Evolutionary conservation across 2,113 vertebrate genomes (phyloP), one percentile per base, ranked within the genome.

Genomic region (Rhabdornis inornatus): DNA sequence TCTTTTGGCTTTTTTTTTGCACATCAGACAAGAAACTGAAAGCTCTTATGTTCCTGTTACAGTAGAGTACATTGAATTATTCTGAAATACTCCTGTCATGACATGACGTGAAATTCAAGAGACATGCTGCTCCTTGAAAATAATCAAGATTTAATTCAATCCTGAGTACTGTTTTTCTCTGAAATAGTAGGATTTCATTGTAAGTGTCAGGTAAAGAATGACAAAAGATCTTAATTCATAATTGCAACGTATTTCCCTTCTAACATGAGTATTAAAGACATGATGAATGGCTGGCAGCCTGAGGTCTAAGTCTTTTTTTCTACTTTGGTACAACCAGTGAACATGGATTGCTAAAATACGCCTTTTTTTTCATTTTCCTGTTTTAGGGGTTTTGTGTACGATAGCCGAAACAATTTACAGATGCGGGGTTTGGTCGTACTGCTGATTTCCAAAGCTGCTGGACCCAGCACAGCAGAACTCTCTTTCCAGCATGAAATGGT

Each of bases 381-480:
- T 97, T 72, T 22, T 97, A 99, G 99, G 97, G 98, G 98, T 3
- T 98, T 99, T 91, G 98, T 99, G 22, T 98, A 98, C 1, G 99
- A 99, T 82, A 99, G 97, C 97, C 98, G 96, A 64, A 98, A 99
- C 96, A 99, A 98, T 89, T 98, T 99, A 45, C 99, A 99, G 96
- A 98, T 99, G 98, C 97, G 99, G 79, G 99, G 99, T 37, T 97
- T 99, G 94, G 98, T 99, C 4, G 96, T 99, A 5, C 91, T 99
- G 71, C 98, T 99, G 7, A 96, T 99, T 94, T 99, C 99, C 18
- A 99, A 99, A 97, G 98, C 99, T 17, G 99, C 99, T 10, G 99
- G 99, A 57, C 99, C 98, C 40, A 98, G 98, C 2, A 47, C 95
- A 3, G 55, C 97, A 28, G 94, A 98, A 2, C 94, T 97, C 5